Evolutionary conservation across 2,888 invertebrate genomes (phyloP), one percentile per base, ranked within the genome.

Genomic region (Drosophila paranaensis): DNA sequence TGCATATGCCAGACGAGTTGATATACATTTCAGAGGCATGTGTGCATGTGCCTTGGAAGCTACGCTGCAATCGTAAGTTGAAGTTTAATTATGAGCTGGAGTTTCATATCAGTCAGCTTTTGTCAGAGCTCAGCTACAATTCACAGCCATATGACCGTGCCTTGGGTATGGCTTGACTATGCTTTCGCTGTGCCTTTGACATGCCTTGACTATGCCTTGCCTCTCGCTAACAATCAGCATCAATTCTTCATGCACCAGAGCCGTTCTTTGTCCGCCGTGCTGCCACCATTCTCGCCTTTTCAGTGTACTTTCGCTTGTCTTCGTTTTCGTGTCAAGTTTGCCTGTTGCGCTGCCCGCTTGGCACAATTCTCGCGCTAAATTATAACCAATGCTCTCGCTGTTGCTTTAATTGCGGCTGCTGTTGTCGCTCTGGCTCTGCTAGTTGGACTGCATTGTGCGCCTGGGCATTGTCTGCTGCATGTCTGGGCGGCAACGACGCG

Each of bases 321-420:
- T 25, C 53, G 39, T 62, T 61, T 63, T 55, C 62, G 71, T 72
- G 79, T 74, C 76, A 88, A 84, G 78, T 78, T 87, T 79, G 82
- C 82, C 86, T 88, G 82, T 85, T 88, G 82, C 88, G 51, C 62
- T 60, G 53, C 35, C 51, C 20, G 20, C 51, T 51, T 13, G 51
- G 13, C 51, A 27, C 30, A 30, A 11, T 55, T 40, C n/a, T 10
- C 13, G n/a, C 58, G 57, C 55, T 61, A 56, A 61, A 66, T 62
- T 56, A 56, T 67, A 67, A 37, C 62, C 48, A 45, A 42, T 68
- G 62, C 53, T 71, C 64, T 46, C 50, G 54, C 46, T 42, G 51
- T 42, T 25, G 57, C 14, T 43, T 11, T 37, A 37, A 27, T 10
- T 39, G 14, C 25, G 3, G 14, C 30, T 33, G 50, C 55, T 57